These are phyloP conservation scores for Triops longicaudatus DNA, from an alignment of 1,140 invertebrate genomes.

Conservation along the genomic window DNA sequence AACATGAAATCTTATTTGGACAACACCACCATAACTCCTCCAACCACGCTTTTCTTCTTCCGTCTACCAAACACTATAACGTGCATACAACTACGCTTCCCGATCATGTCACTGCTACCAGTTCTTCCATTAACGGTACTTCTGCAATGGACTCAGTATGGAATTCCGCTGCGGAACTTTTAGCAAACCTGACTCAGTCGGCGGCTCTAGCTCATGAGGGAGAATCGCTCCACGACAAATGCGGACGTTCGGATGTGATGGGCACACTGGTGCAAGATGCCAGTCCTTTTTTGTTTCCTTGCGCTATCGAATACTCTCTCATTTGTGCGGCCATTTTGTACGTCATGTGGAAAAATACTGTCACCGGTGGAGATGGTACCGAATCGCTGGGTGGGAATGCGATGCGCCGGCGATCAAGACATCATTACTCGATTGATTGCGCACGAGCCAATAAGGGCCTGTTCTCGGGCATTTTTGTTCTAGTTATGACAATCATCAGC, in stretches of 20 bases:
- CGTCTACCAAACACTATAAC: background rate
- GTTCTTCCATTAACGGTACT: background rate
- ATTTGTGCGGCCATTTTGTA: constrained; percentile 56
- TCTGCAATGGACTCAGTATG: background rate
- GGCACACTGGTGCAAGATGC: constrained; percentile 52
- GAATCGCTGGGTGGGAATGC: background rate
- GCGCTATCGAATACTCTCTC: constrained; percentile 64
- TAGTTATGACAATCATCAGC: constrained; percentile 68
- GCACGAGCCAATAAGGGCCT: constrained; percentile 46
- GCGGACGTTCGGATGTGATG: constrained; percentile 54
- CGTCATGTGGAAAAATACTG: constrained; percentile 53
- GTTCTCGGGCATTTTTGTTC: constrained; percentile 46
- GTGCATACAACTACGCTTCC: constrained; percentile 2
- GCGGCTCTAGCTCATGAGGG: background rate
- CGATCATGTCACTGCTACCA: constrained; percentile 10
- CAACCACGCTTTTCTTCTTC: background rate
- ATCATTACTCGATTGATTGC: constrained; percentile 47
- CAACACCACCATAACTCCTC: constrained; percentile 29
- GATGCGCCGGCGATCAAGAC: constrained; percentile 30
- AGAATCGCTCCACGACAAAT: constrained; percentile 50
- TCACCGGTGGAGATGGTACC: constrained; percentile 6
- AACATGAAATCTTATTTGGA: constrained; percentile 48
- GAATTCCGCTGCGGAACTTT: constrained; percentile 21
- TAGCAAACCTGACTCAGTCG: constrained; percentile 12
- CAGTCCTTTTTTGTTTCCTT: constrained; percentile 58